Evolutionary conservation across 2,113 vertebrate species (phyloP), one percentile per base, ranked within the genome.

Genomic region (Dicentrarchus labrax): DNA sequence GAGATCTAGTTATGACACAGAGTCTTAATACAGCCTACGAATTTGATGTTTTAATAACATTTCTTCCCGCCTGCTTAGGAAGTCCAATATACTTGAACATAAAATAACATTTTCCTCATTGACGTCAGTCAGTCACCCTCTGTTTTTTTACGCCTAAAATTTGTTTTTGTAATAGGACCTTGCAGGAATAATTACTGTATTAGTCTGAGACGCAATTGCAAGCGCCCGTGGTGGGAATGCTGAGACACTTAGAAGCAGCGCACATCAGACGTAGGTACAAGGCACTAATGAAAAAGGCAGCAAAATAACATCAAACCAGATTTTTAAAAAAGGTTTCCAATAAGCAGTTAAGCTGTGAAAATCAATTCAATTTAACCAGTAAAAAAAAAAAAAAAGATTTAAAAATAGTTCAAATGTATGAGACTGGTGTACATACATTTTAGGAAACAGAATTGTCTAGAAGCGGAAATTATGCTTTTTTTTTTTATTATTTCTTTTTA

Each of bases 11-110:
- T 47, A 17, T 21, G 10, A 66, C 41, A 70, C 66, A 75, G 10
- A 41, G 24, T 70, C 67, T 64, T 56, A 78, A 54, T 30, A 60
- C 4, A 56, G 76, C 39, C 39, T 56, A 47, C 30, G 60, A 47
- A 21, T 72, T 78, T 57, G 11, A 80, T 61, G 68, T 71, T 24
- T 59, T 39, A 82, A 54, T 56, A 6, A 60, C 13, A 16, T 16
- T 30, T 30, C 2, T 30, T 30, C 30, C 30, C 30, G 2, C 30
- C 30, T 30, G 43, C 38, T 6, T 21, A 4, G 6, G 67, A 0
- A 1, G 6, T 68, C 36, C 2, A 36, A 10, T 36, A 54, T 54
- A 54, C 30, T 22, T 50, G 6, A 21, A 64, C 0, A 48, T 15
- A 39, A 22, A 78, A 59, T 36, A 0, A 45, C 6, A 59, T 72